Conservation (phyloP, 2,888 invertebrate species). For the Drosophila nigricruria region DNA sequence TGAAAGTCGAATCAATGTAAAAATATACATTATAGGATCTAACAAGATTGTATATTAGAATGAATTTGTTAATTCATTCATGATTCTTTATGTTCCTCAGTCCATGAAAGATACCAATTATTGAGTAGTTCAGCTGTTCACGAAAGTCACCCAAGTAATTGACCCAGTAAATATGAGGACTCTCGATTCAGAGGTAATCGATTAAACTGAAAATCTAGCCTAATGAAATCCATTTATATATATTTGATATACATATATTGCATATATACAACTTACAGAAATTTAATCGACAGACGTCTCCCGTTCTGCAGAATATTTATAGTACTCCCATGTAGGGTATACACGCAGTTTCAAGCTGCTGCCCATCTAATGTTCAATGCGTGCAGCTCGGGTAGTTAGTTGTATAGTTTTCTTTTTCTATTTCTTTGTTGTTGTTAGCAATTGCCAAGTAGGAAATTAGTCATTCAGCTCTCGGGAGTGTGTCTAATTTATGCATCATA, state of each 20-base stretch:
- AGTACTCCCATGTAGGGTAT: neutral
- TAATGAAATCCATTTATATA: no score
- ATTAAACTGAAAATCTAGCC: no score
- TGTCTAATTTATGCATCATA: conserved; percentile 68
- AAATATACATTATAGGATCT: no score
- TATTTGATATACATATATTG: neutral
- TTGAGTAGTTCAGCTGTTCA: no score
- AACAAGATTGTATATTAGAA: no score
- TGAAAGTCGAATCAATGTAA: no score
- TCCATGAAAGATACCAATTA: no score
- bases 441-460: conserved; percentile 76
- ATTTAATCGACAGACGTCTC: neutral
- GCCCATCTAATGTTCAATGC: conserved; percentile 39
- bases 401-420: conserved; percentile 2
- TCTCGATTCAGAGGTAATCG: no score
- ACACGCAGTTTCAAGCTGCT: conserved; percentile 1
- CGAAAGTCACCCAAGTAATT: no score
- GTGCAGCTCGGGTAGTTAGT: conserved; percentile 33
- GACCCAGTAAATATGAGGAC: no score
- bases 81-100: no score
- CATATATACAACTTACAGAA: neutral
- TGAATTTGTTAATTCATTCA: no score
- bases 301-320: neutral
- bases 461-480: conserved; percentile 63
- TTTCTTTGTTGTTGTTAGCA: conserved; percentile 54